Conservation (phyloP, 2,888 invertebrate species). For the Cryptosula pallasiana region DNA sequence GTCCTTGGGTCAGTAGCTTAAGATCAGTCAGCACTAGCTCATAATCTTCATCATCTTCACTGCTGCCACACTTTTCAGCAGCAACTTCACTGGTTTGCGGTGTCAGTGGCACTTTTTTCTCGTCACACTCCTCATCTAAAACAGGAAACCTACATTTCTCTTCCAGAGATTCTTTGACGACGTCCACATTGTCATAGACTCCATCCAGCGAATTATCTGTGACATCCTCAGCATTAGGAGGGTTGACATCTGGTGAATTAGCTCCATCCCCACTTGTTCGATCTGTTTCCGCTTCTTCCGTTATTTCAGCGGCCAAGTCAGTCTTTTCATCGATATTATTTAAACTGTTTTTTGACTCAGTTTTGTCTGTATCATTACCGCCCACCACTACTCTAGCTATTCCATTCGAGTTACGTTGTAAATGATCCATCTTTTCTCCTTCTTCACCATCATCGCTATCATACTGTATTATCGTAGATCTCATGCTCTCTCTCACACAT, state of each 20-base stretch:
- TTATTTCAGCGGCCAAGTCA: not conserved
- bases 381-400: conserved; percentile 18
- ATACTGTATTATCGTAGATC: conserved; percentile 2
- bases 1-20: not conserved
- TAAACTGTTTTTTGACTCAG: not conserved
- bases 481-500: not conserved
- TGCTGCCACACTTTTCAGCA: not conserved
- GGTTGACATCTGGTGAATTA: not conserved
- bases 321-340: not conserved
- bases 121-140: not conserved
- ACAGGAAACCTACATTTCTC: not conserved
- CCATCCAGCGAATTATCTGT: not conserved
- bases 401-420: conserved; percentile 15
- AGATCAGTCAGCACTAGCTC: conserved; percentile 14
- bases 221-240: not conserved
- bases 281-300: not conserved
- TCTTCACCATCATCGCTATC: conserved; percentile 9
- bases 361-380: not conserved
- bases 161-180: not conserved
- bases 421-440: not conserved
- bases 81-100: not conserved
- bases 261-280: conserved; percentile 8
- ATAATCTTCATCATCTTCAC: conserved; percentile 5
- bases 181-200: not conserved
- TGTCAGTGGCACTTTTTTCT: not conserved